A percentile compares a stretch with the other conserved stretches of the same genome.
Conservation (phyloP, 1,140 invertebrate genomes). For the Pseudomyrmex concolor region DNA sequence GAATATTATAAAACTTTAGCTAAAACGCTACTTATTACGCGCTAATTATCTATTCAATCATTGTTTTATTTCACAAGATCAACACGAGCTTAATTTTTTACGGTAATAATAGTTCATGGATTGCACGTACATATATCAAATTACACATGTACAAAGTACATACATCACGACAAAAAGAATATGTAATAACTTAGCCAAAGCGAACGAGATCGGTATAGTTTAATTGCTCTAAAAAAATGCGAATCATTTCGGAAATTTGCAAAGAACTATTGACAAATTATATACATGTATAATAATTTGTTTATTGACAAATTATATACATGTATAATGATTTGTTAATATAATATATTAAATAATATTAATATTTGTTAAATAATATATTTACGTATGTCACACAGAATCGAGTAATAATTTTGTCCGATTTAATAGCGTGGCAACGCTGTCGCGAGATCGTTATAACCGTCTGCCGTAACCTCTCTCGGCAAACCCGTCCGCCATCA, state of each 20-base stretch:
- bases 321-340: not conserved
- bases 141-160: not conserved
- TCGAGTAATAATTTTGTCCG: constrained; percentile 6
- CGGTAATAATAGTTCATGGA: not conserved
- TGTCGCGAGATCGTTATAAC: not conserved
- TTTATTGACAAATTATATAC: not conserved
- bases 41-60: constrained; percentile 30
- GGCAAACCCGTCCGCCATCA: not conserved
- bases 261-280: constrained; percentile 12
- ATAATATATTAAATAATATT: not conserved
- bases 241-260: not conserved
- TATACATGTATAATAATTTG: not conserved
- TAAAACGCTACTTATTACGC: constrained; percentile 46
- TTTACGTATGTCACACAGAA: not conserved
- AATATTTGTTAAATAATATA: not conserved
- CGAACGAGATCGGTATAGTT: not conserved
- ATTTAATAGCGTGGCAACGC: not conserved
- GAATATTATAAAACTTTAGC: constrained; percentile 10
- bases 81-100: not conserved
- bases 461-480: not conserved
- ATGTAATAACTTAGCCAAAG: not conserved
- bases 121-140: not conserved
- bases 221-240: not conserved
- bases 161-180: not conserved
- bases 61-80: not conserved